phyloP scores from a whole-genome alignment of 2,888 invertebrate species.

The Agrotis clavis region DNA sequence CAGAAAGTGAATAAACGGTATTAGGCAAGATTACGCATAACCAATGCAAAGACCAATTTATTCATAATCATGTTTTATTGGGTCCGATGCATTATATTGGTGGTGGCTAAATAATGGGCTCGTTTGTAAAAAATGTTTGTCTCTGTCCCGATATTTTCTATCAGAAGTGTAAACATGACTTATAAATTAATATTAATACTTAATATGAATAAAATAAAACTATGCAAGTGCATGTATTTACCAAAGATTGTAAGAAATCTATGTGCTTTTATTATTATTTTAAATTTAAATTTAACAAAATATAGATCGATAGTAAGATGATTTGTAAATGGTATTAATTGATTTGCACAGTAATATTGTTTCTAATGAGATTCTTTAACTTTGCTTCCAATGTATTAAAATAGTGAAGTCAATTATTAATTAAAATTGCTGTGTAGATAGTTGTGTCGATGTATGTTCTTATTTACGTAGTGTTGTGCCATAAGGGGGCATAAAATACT shows the following conservation, averaged over 20 bases:
- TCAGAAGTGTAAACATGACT: slow-evolving; percentile 13
- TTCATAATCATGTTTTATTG: too few relatives aligned
- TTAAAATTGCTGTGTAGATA: slow-evolving; percentile 48
- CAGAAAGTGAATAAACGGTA: too few relatives aligned
- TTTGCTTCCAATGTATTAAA: slow-evolving; percentile 49
- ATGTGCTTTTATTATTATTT: not conserved
- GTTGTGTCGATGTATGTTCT: slow-evolving; percentile 13
- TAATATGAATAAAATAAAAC: slow-evolving; percentile 12
- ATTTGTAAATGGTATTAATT: not conserved
- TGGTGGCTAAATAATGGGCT: not conserved
- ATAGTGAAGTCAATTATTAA: slow-evolving; percentile 70
- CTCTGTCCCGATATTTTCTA: slow-evolving; percentile 15
- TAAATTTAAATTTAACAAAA: slow-evolving; percentile 5
- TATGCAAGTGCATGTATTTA: slow-evolving; percentile 4
- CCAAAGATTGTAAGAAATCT: slow-evolving; percentile 5
- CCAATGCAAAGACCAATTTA: too few relatives aligned
- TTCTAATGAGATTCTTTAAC: slow-evolving; percentile 9
- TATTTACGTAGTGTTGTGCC: slow-evolving; percentile 41
- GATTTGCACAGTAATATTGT: not conserved
- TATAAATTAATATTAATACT: slow-evolving; percentile 6
- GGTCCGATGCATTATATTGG: too few relatives aligned
- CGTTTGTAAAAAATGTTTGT: not conserved
- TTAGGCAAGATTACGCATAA: too few relatives aligned
- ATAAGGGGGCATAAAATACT: not conserved
- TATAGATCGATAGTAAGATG: not conserved